Base-by-base conservation (phyloP, 1,140 invertebrate species). In the Drosophila aff. region DNA sequence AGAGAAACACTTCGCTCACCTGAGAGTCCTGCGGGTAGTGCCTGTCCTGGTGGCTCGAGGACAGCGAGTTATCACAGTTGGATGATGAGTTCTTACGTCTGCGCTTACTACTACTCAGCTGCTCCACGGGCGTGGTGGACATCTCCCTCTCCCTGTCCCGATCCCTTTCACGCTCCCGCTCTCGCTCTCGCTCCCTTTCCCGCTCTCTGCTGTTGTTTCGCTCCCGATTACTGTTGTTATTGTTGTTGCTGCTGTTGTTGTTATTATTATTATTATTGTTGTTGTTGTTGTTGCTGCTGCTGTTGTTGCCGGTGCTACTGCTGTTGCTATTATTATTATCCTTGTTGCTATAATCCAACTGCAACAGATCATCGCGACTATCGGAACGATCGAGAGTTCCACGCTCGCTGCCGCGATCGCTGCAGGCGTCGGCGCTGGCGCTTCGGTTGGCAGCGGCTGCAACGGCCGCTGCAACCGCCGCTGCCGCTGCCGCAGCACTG, bases 1-100 rank as follows among this genome's bases (percentile, higher is more conserved):
- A 9, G 9, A 36, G 0, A 8, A 36, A 3, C 0, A 2, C 2
- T 23, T 58, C 21, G 57, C 77, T 92, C 76, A 96, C 95, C 95
- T 95, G 95, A 93, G 95, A 95, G 93, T 95, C 95, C 52, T 94
- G 94, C 92, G 94, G 93, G 93, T 95, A 95, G 91, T 95, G 94
- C 92, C 95, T 95, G 79, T 93, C 92, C 92, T 93, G 94, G 84
- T 94, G 94, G 92, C 95, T 95, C 92, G 95, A 95, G 90, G 95
- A 95, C 90, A 94, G 93, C 76, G 94, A 93, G 86, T 94, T 95
- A 94, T 96, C 95, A 93, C 95, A 96, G 94, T 94, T 95, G 91
- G 94, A 94, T 84, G 94, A 94, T 84, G 95, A 96, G 82, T 94
- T 94, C 92, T 96, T 96, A 93, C 95, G 93, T 95, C 96, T 96